Evolutionary conservation across 2,797 vertebrate species (phyloP).

Genomic region (Chrysocyon brachyurus): DNA sequence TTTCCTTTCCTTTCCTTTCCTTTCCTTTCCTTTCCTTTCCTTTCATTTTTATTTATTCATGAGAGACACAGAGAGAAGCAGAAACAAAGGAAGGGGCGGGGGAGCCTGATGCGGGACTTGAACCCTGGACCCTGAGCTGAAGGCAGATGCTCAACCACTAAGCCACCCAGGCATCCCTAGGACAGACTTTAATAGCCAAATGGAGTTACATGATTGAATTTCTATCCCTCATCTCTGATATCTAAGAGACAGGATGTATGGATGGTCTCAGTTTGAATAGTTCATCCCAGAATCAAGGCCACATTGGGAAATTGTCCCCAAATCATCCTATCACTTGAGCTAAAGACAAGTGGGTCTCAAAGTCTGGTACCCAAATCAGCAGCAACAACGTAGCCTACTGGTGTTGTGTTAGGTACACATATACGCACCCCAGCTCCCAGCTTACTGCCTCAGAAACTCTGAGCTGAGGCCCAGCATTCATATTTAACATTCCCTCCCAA

Average conservation of each 20-base stretch:
- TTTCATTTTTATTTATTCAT: no score
- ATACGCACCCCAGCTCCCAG: neutral
- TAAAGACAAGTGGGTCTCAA: neutral
- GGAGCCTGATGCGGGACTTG: no score
- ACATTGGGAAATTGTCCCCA: neutral
- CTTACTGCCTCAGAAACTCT: neutral
- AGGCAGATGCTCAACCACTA: no score
- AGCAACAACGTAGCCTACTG: neutral
- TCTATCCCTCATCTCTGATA: neutral
- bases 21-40: no score
- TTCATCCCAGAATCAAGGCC: neutral
- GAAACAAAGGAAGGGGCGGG: no score
- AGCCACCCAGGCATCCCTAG: no score
- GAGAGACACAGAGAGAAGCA: no score
- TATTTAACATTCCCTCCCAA: neutral
- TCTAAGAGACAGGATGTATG: neutral
- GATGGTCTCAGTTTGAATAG: neutral
- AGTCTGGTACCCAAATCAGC: neutral
- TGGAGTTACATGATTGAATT: neutral
- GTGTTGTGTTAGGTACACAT: fast-evolving
- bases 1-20: no score
- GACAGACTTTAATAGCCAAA: neutral
- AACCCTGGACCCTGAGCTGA: no score
- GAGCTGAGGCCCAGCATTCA: neutral
- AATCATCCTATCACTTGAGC: neutral